Evolutionary conservation across 2,888 invertebrate species (phyloP).

Genomic region (Chromoteleia sp.): DNA sequence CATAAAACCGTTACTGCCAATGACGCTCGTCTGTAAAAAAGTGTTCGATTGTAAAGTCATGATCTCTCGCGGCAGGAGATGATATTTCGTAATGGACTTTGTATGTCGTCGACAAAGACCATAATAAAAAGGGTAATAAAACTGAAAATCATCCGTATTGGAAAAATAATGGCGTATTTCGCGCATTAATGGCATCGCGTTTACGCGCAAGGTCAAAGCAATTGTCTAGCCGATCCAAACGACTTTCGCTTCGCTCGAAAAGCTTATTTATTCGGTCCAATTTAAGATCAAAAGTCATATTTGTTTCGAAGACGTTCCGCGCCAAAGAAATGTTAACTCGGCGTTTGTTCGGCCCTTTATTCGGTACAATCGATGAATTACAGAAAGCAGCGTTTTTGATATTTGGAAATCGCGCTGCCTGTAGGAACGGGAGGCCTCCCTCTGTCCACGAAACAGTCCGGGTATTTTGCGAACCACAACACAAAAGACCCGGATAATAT

Average conservation of each 20-base stretch:
- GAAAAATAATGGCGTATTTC: not conserved
- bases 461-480: slow-evolving; percentile 73
- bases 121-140: slow-evolving; percentile 53
- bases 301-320: slow-evolving; percentile 2
- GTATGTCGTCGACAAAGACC: slow-evolving; percentile 29
- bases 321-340: slow-evolving; percentile 4
- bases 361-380: slow-evolving; percentile 54
- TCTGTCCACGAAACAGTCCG: slow-evolving; percentile 54
- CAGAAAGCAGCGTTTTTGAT: slow-evolving; percentile 44
- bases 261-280: not conserved
- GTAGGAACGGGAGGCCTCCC: slow-evolving; percentile 19
- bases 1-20: slow-evolving; percentile 68
- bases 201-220: not conserved
- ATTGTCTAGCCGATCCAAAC: slow-evolving; percentile 3
- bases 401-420: slow-evolving; percentile 55
- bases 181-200: no score
- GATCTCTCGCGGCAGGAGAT: slow-evolving; percentile 68
- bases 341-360: slow-evolving; percentile 54
- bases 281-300: slow-evolving; percentile 2
- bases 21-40: slow-evolving; percentile 70
- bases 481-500: slow-evolving; percentile 74
- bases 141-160: slow-evolving; percentile 26
- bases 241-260: slow-evolving; percentile 1
- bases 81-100: slow-evolving; percentile 44
- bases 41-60: slow-evolving; percentile 75